Evolutionary conservation across 2,113 vertebrate genomes (phyloP).

Genomic region (Otus sunia): DNA sequence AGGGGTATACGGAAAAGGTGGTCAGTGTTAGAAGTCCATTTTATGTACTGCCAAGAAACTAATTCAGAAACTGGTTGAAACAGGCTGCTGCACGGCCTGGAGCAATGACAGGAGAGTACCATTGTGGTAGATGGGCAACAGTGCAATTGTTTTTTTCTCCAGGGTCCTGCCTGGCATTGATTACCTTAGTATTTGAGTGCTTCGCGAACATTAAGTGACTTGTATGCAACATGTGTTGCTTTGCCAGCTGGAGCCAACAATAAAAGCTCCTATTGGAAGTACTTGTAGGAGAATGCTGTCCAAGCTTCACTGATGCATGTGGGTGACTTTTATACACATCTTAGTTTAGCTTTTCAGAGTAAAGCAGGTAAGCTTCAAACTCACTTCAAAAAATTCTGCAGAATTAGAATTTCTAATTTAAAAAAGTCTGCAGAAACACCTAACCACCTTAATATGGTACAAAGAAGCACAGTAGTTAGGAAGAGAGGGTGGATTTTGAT

Average conservation of each 20-base stretch:
- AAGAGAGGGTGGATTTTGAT: background rate
- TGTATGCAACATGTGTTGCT: background rate
- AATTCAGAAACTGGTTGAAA: background rate
- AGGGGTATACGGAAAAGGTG: background rate
- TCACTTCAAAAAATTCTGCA: background rate
- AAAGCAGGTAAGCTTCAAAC: background rate
- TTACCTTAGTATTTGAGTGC: background rate
- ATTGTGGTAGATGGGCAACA: background rate
- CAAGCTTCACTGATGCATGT: background rate
- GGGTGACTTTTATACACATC: background rate
- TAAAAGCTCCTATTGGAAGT: background rate
- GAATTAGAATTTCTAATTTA: too few relatives aligned
- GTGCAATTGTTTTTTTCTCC: background rate
- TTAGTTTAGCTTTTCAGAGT: background rate
- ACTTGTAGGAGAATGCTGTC: background rate
- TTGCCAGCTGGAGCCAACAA: background rate
- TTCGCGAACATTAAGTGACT: background rate
- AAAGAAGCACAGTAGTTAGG: background rate
- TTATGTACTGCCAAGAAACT: background rate
- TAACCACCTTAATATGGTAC: too few relatives aligned
- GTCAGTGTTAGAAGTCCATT: background rate
- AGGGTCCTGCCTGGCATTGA: background rate
- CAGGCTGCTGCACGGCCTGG: background rate
- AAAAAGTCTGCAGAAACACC: background rate
- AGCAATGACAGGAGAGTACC: background rate